Base-by-base conservation (phyloP, 2,888 invertebrate genomes). In the Anaspis maculata region DNA sequence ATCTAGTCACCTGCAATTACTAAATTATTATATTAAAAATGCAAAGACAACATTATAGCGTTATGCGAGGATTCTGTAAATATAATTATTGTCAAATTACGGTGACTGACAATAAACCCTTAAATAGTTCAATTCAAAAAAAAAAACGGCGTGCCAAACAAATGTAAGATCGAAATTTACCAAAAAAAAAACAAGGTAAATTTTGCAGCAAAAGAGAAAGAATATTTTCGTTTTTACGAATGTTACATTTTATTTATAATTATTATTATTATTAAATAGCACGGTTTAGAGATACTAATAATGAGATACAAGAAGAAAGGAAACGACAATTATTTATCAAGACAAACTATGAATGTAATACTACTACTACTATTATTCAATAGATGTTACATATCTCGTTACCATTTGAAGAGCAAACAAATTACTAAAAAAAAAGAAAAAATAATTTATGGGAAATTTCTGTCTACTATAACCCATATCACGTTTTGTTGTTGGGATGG, bases 71-170 rank as follows among this genome's bases (percentile, higher is more conserved):
- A 16, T 9, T 2, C 14, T 21, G 29, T 30, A 35, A 35, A 34
- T 14, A 16, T 23, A 27, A 37, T 27, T 33, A 38, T 42, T 54
- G 57, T 60, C 58, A 61, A 61, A 59, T 58, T 57, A 61, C 53
- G 59, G 56, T 60, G 59, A 57, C 59, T 58, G 62, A 62, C 62
- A 62, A 62, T 62, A 62, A 62, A 56, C 15, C 34, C 31, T 34
- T 26, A 15, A 28, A 34, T 39, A 34, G 31, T 28, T 34, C 28
- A 31, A 30, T 31, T 31, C 6, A 5, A n/a, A n/a, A n/a, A 19
- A 19, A 19, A 19, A 19, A 19, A 19, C 9, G 19, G 5, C 9
- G 19, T 19, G 19, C n/a, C n/a, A n/a, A n/a, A n/a, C n/a, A n/a
- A n/a, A n/a, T n/a, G n/a, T n/a, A n/a, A n/a, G n/a, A n/a, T n/a